Percentiles rank a stretch among this genome's conserved stretches.
These are phyloP conservation scores for Caenorhabditis wallacei DNA, from an alignment of 2,888 invertebrate species.

Conservation along the genomic window DNA sequence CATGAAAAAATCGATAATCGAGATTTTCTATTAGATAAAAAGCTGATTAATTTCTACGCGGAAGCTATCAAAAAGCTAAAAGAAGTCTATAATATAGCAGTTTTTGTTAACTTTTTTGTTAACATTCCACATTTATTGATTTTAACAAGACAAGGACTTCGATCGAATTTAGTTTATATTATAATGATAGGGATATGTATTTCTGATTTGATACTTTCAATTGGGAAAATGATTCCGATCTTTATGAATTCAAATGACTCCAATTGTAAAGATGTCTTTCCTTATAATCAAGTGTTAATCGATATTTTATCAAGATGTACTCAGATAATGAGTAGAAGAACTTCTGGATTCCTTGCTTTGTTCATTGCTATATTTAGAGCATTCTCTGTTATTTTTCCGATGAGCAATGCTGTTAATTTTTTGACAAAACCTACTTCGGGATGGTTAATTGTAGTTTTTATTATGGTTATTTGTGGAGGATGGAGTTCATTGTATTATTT, in stretches of 20 bases:
- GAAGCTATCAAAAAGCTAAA: background rate
- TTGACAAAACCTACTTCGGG: background rate
- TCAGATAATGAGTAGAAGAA: conserved; percentile 5
- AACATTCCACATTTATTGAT: background rate
- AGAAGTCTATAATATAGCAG: background rate
- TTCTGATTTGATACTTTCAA: background rate
- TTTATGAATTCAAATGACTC: background rate
- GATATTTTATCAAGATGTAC: background rate
- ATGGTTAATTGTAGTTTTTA: background rate
- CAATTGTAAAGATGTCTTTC: background rate
- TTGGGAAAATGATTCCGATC: background rate
- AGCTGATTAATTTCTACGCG: background rate
- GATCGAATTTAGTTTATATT: conserved; percentile 2
- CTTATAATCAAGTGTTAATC: background rate
- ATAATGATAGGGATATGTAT: conserved; percentile 6
- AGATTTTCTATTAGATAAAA: background rate
- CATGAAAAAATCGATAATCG: background rate
- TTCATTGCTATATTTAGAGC: background rate
- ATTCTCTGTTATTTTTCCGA: background rate
- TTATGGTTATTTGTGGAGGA: background rate
- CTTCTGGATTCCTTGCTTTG: background rate
- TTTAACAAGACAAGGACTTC: background rate
- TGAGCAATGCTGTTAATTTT: background rate
- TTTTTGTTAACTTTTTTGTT: background rate
- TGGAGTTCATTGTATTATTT: background rate